Evolutionary conservation across 2,113 vertebrate genomes (phyloP).

Genomic region (Bubo bubo): DNA sequence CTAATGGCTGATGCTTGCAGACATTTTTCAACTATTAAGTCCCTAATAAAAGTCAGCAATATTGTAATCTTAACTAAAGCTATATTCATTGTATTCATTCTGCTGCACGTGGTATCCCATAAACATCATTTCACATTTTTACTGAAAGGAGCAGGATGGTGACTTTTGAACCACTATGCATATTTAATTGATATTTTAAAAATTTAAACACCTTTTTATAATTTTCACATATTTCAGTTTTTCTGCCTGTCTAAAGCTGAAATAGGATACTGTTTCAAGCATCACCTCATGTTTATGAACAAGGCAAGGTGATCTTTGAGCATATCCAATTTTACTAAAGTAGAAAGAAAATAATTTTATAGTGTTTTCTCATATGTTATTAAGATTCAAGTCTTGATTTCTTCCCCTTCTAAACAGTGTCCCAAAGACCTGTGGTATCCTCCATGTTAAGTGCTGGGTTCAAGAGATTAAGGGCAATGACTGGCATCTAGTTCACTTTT

Average conservation of each 20-base stretch:
- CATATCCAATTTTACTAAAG: conserved; percentile 15
- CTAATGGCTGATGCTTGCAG: not conserved
- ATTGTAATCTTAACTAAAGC: not conserved
- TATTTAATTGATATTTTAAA: conserved; percentile 17
- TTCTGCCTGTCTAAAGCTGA: not conserved
- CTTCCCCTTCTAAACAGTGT: conserved; percentile 65
- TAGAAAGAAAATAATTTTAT: conserved; percentile 70
- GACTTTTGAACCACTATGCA: not conserved
- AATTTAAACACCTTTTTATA: not conserved
- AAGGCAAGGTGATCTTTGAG: conserved; percentile 34
- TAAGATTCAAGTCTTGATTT: conserved; percentile 79
- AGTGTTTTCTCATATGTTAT: conserved; percentile 75
- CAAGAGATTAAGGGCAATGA: conserved; percentile 83
- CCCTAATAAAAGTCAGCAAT: not conserved
- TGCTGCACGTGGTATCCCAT: not conserved
- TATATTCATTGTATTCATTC: not conserved
- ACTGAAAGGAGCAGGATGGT: not conserved
- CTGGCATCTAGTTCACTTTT: conserved; percentile 81
- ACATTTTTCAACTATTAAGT: not conserved
- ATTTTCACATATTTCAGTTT: not conserved
- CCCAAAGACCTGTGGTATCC: conserved; percentile 76
- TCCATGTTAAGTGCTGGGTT: conserved; percentile 79
- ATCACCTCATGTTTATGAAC: conserved; percentile 8
- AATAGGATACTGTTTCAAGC: not conserved
- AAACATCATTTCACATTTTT: not conserved